Conservation (phyloP, 1,140 invertebrate genomes). For the Sinonovacula constricta region DNA sequence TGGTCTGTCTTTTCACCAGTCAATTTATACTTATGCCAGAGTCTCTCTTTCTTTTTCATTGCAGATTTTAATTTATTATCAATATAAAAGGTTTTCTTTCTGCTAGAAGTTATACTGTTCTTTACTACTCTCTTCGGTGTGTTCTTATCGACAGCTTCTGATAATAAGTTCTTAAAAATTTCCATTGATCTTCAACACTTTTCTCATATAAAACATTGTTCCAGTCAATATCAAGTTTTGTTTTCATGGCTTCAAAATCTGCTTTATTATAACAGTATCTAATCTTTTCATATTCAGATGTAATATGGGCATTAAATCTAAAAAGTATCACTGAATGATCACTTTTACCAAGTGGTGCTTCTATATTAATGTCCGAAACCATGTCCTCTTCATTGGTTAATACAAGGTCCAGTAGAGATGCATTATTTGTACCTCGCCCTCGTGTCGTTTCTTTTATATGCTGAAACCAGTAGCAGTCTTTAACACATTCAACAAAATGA, state of each 20-base stretch:
- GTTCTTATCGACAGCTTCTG: no score
- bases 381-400: background rate
- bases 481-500: background rate
- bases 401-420: background rate
- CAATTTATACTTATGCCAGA: no score
- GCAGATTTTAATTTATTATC: no score
- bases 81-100: no score
- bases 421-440: background rate
- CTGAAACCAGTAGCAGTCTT: background rate
- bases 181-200: no score
- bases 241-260: background rate
- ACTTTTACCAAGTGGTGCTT: background rate
- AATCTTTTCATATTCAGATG: background rate
- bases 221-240: background rate
- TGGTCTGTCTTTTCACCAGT: no score
- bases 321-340: constrained; percentile 1
- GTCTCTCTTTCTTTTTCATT: no score
- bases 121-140: no score
- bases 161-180: no score
- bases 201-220: no score
- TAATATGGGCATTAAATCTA: background rate
- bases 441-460: background rate
- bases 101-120: no score
- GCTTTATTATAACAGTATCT: background rate
- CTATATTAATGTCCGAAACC: background rate